Conservation (phyloP, 2,113 vertebrate genomes). For the Corythornis vintsioides region DNA sequence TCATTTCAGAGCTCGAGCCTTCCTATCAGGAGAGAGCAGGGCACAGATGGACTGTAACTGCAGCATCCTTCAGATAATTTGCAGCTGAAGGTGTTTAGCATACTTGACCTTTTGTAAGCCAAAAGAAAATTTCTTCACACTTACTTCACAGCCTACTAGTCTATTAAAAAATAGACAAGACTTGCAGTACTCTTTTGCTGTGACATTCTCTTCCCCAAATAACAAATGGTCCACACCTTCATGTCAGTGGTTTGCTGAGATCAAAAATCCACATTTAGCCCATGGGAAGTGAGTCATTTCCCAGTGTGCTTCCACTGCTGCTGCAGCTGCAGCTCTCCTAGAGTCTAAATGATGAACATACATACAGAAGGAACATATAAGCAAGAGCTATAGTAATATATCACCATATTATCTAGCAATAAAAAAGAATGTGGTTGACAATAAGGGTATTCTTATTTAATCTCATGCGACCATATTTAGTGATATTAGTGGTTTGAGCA, state of each 20-base stretch:
- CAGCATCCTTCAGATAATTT: not conserved
- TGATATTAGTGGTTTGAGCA: not conserved
- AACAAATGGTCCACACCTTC: slow-evolving; percentile 29
- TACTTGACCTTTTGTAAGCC: not conserved
- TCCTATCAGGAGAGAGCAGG: not conserved
- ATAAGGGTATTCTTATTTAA: slow-evolving; percentile 12
- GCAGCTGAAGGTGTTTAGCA: not conserved
- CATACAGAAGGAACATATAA: not conserved
- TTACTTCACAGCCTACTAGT: not conserved
- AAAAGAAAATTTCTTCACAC: not conserved
- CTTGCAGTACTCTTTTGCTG: not conserved
- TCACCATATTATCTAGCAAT: not conserved
- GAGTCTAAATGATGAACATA: not conserved
- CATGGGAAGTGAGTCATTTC: slow-evolving; percentile 53
- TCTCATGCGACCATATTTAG: not conserved
- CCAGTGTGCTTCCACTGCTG: not conserved
- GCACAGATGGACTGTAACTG: not conserved
- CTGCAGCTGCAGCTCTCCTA: slow-evolving; percentile 48
- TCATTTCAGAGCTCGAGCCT: not conserved
- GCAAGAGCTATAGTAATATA: not conserved
- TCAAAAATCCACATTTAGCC: not conserved
- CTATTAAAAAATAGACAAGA: not conserved
- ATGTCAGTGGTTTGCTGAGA: not conserved
- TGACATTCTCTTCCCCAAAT: not conserved
- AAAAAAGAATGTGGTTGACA: not conserved